Evolutionary conservation across 2,888 invertebrate species (phyloP), one percentile per base, ranked within the genome.

Genomic region (Andrena chrysosceles): DNA sequence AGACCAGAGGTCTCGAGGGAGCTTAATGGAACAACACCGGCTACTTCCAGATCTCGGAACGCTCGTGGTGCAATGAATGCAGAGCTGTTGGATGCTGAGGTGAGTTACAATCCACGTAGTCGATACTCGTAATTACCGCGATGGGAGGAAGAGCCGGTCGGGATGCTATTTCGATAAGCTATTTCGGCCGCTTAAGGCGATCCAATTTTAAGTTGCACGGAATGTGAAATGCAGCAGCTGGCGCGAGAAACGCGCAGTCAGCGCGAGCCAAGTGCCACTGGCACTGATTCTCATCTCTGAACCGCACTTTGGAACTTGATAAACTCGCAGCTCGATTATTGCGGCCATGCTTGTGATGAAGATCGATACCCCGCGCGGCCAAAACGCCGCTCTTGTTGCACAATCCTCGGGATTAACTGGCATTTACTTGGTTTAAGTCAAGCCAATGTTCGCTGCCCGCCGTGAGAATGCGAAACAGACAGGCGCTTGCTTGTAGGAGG

Each of bases 311-410:
- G 75, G 72, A 85, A 84, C 81, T 77, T 81, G 75, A 85, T 81
- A 84, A 78, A 81, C 77, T 71, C 71, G 68, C 35, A 59, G 72
- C 81, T 76, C 81, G 84, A 85, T 84, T 81, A 84, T 85, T 73
- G 68, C 81, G 72, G 68, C 66, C 59, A 49, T 75, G 59, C 60
- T 75, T 48, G 54, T 66, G 54, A 84, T 59, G 69, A 78, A 79
- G 77, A 83, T 76, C 79, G 76, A 83, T 77, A 69, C 67, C 13
- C 31, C 49, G 29, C 20, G 29, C 6, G 63, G 10, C 66, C 64
- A 3, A 31, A 69, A 56, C 31, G 13, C n/a, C 6, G 42, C 42
- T 52, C 42, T 56, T 16, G 63, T 35, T 59, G 52, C 72, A 60
- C 63, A 64, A 62, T 72, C 54, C 66, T 16, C 10, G 59, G 26